A percentile compares a stretch with the other conserved stretches of the same genome.
These are phyloP conservation scores for Gobio gobio DNA, from an alignment of 2,113 vertebrate species.

Conservation along the genomic window DNA sequence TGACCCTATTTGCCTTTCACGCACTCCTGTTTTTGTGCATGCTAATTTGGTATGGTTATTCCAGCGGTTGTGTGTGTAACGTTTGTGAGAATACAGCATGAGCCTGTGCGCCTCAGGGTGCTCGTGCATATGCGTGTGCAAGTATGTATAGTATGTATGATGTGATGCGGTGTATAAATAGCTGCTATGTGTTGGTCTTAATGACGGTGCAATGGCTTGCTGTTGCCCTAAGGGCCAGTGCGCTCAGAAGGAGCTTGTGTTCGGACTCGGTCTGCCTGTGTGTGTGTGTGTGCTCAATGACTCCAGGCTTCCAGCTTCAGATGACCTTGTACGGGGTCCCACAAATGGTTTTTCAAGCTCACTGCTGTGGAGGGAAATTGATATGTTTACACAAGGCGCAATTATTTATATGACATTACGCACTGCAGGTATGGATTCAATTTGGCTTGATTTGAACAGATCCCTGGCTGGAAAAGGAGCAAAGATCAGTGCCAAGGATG, in stretches of 20 bases:
- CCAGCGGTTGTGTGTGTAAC: slow-evolving; percentile 13
- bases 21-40: background rate
- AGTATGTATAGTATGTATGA: slow-evolving; percentile 39
- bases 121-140: slow-evolving; percentile 12
- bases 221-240: slow-evolving; percentile 53
- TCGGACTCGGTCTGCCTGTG: slow-evolving; percentile 39
- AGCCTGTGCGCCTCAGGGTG: slow-evolving; percentile 3
- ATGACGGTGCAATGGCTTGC: slow-evolving; percentile 56
- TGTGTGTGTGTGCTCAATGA: slow-evolving; percentile 30
- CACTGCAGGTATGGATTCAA: slow-evolving; percentile 52
- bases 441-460: slow-evolving; percentile 56
- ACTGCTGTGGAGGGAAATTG: slow-evolving; percentile 54
- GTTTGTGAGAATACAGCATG: background rate
- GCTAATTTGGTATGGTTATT: slow-evolving; percentile 6
- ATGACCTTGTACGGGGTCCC: slow-evolving; percentile 63
- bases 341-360: slow-evolving; percentile 56
- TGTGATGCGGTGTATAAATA: slow-evolving; percentile 57
- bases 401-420: slow-evolving; percentile 59
- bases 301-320: slow-evolving; percentile 54
- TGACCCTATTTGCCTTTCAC: slow-evolving; percentile 40
- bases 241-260: slow-evolving; percentile 53
- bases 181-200: slow-evolving; percentile 61
- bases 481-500: slow-evolving; percentile 43
- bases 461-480: slow-evolving; percentile 46
- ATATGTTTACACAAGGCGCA: slow-evolving; percentile 60